Evolutionary conservation across 1,140 invertebrate genomes (phyloP).

Genomic region (Penaeus japonicus): DNA sequence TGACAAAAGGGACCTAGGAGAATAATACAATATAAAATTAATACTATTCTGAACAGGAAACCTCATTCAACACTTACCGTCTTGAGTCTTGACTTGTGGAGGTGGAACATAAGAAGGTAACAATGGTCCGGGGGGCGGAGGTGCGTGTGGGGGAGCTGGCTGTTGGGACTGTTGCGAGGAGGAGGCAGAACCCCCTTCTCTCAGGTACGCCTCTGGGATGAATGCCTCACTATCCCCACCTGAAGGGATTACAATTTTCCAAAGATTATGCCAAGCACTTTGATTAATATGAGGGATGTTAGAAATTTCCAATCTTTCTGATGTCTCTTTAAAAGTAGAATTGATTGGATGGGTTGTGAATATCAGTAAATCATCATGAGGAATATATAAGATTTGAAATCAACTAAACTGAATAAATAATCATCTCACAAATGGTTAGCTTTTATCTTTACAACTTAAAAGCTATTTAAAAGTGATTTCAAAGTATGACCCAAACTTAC

Average conservation of each 20-base stretch:
- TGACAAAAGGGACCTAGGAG: not conserved
- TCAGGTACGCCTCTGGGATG: conserved; percentile 56
- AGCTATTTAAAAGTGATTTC: too few species aligned
- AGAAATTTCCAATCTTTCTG: too few species aligned
- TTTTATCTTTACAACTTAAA: too few species aligned
- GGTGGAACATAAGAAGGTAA: conserved; percentile 59
- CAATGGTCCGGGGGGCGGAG: conserved; percentile 57
- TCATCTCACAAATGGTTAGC: too few species aligned
- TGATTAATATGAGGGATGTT: too few species aligned
- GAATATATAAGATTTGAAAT: too few species aligned
- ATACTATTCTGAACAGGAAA: not conserved
- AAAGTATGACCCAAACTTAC: not conserved
- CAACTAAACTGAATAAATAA: too few species aligned
- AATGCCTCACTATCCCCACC: conserved; percentile 54
- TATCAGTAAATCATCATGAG: too few species aligned
- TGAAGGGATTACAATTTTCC: not conserved
- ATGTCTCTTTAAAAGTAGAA: too few species aligned
- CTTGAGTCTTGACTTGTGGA: conserved; percentile 58
- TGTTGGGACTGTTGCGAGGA: conserved; percentile 42
- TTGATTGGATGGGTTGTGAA: too few species aligned
- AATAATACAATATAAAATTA: not conserved
- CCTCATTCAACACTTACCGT: conserved; percentile 52
- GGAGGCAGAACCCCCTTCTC: conserved; percentile 49
- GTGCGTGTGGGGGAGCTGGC: conserved; percentile 46
- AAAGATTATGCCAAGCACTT: too few species aligned